Base-by-base conservation (phyloP, 2,888 invertebrate species). In the Melikaiella ostensackeni region DNA sequence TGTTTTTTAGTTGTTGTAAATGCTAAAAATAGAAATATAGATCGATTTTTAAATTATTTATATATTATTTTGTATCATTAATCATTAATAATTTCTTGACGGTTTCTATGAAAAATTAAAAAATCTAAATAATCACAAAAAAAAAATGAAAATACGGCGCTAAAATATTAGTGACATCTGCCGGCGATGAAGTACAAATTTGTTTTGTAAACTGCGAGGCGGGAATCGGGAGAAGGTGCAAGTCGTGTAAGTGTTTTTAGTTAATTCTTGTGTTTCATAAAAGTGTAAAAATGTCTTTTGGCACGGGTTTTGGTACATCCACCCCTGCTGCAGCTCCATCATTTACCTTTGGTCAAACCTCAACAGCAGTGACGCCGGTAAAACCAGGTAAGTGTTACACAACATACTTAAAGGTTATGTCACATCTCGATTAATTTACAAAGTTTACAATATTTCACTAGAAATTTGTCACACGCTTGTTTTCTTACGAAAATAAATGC, bases 261-360 rank as follows among this genome's bases (percentile, higher is more conserved):
- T 62, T 55, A 33, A 33, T 46, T 70, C n/a, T 50, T 33, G 66
- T 55, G 21, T 66, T 33, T 62, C 33, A 59, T 55, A 35, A 74
- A 38, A 79, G 75, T 81, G 63, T 73, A 75, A 81, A 83, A 76
- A 91, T 91, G 91, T 89, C 91, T 63, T 91, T 91, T 75, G 88
- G 88, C 4, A 84, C 85, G 38, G 89, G 90, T 38, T 91, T 92
- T 89, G 94, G 94, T n/a, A 90, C 92, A 70, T 91, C 92, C 61
- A 92, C 93, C 70, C 92, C 94, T 24, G 92, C 93, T 1, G 92
- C 93, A 9, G 92, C 93, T 50, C 92, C 93, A 50, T 92, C 92
- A 35, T 92, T 94, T 80, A 90, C 91, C 61, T 91, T 91, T 75
- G 91, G 91, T n/a, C 88, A 91, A 30, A 86, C 89, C 1, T 79